phyloP scores from a whole-genome alignment of 2,113 vertebrate genomes.

The Oryzias curvinotus region DNA sequence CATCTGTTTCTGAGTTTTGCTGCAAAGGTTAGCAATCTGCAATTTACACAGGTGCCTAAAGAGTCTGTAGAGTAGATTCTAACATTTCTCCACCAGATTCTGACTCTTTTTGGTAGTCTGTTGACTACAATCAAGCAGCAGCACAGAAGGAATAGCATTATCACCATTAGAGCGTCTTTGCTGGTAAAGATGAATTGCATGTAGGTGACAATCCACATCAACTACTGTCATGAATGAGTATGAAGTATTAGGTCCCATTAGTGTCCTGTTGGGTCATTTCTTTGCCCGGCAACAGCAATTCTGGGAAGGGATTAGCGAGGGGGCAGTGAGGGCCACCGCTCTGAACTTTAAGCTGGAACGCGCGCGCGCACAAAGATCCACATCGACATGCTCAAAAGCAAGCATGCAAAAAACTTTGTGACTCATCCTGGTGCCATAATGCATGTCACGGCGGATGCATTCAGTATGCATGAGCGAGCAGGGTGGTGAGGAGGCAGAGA shows the following conservation, averaged over 20 bases:
- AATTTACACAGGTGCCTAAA: neutral
- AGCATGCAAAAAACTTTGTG: conserved; percentile 37
- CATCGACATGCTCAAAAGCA: conserved; percentile 30
- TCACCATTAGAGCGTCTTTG: neutral
- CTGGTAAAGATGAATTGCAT: conserved; percentile 8
- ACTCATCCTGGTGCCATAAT: conserved; percentile 34
- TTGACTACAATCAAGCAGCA: neutral
- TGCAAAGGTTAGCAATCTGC: neutral
- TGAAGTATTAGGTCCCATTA: conserved; percentile 32
- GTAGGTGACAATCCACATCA: neutral
- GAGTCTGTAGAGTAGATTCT: neutral
- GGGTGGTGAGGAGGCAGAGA: conserved; percentile 32
- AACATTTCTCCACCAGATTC: neutral
- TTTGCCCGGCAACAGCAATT: conserved; percentile 72
- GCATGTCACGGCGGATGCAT: conserved; percentile 27
- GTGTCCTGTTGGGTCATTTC: conserved; percentile 40
- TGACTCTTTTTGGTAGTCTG: neutral
- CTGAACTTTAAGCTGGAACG: conserved; percentile 66
- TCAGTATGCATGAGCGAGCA: conserved; percentile 17
- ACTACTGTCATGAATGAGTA: conserved; percentile 25
- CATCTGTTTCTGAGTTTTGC: neutral
- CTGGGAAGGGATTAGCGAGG: conserved; percentile 62
- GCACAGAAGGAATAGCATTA: neutral
- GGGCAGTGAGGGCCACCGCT: conserved; percentile 21
- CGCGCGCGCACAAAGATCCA: conserved; percentile 25